Evolutionary conservation across 2,797 vertebrate species (phyloP), one percentile per base, ranked within the genome.

Genomic region (Podarcis siculus): DNA sequence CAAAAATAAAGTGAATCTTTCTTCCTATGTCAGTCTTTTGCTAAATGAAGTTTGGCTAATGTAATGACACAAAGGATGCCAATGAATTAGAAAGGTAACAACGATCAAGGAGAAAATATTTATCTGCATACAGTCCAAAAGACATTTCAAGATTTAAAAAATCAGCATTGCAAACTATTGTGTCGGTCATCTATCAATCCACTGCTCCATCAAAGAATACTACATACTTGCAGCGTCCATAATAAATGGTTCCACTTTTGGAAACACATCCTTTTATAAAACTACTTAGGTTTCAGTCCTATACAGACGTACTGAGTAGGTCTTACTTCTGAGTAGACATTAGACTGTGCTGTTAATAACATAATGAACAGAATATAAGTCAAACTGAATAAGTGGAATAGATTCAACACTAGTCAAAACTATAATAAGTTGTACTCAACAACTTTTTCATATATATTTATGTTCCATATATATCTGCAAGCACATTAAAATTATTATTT

Each of bases 1-100:
- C 85, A 95, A 94, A 93, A 94, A 87, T 83, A 87, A 94, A 94
- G 90, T 84, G 85, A 90, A 91, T 86, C 80, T 89, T 93, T 94
- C 91, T 89, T 93, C 80, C 88, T 64, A 17, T n/a, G 1, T 0
- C 64, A 78, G 49, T 15, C 83, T 73, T 90, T 92, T 35, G 25
- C 35, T 94, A 92, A 93, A 91, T 83, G n/a, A 84, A 13, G 12
- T 35, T 5, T 0, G 80, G 76, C 25, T 66, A 91, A 86, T 77
- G 30, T 21, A 90, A 85, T 88, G 30, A 49, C 1, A 8, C 8
- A 0, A 0, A 0, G 42, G 66, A 71, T 30, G 69, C 76, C 8
- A 58, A 23, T 4, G 55, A 78, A 83, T 92, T 90, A 64, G 66
- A 91, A 92, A 19, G 0, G 27, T 9, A 64, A 67, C 72, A 69